phyloP scores from a whole-genome alignment of 35 echinoderm and acorn worm species.

The Hemicentrotus pulcherrimus region DNA sequence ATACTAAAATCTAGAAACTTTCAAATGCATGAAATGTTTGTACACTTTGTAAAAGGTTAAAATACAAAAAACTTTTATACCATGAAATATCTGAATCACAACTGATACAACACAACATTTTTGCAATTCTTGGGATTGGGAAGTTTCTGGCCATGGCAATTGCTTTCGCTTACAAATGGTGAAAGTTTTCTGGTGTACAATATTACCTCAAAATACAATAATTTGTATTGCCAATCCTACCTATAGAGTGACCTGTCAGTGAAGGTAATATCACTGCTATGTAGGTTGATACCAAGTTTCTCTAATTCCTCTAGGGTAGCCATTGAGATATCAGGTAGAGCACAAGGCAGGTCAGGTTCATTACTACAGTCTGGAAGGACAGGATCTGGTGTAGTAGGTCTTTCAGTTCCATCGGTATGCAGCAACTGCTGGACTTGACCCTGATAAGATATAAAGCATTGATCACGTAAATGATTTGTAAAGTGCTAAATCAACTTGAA shows the following conservation, averaged over 20 bases:
- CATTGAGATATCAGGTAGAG: conserved; percentile 10
- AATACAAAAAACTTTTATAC: too few relatives aligned
- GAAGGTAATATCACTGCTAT: conserved; percentile 20
- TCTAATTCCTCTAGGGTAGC: conserved; percentile 46
- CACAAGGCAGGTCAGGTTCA: conserved; percentile 24
- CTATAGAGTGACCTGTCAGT: conserved; percentile 38
- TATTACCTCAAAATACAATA: too few relatives aligned
- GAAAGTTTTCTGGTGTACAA: too few relatives aligned
- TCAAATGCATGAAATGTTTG: too few relatives aligned
- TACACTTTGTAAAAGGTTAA: too few relatives aligned
- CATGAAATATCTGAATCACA: too few relatives aligned
- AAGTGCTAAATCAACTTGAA: neutral
- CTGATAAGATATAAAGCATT: conserved; percentile 45
- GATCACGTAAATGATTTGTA: neutral
- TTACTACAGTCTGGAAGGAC: neutral
- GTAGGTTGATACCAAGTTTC: conserved; percentile 51
- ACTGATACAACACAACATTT: too few relatives aligned
- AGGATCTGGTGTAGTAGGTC: neutral
- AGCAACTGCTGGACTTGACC: conserved; percentile 78
- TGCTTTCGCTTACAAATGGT: too few relatives aligned
- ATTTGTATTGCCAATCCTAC: neutral
- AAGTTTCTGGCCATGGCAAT: too few relatives aligned
- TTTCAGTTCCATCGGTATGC: neutral
- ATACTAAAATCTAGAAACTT: too few relatives aligned
- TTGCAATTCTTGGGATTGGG: too few relatives aligned